Evolutionary conservation across 2,113 vertebrate genomes (phyloP).

Genomic region (Abramis brama): DNA sequence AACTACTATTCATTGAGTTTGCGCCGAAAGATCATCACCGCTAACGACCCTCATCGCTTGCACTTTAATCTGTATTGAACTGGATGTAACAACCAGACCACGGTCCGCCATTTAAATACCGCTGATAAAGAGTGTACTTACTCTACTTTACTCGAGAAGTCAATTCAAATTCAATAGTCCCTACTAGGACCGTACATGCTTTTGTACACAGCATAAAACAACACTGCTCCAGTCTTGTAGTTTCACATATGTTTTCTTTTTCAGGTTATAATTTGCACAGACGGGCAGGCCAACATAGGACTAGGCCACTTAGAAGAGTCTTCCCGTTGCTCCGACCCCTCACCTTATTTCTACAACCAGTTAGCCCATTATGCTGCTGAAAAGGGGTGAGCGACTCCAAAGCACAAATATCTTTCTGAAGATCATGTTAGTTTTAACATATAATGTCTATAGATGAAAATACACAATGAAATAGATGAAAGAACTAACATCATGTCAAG

Average conservation of each 20-base stretch:
- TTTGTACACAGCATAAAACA: neutral
- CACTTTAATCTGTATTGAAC: too few species aligned
- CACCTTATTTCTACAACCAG: slow-evolving; percentile 72
- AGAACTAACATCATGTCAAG: neutral
- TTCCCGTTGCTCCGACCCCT: slow-evolving; percentile 29
- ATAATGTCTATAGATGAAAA: neutral
- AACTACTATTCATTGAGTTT: neutral
- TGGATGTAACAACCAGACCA: too few species aligned
- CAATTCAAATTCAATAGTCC: too few species aligned
- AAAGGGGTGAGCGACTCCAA: slow-evolving; percentile 67
- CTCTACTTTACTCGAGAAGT: too few species aligned
- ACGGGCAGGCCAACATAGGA: slow-evolving; percentile 78
- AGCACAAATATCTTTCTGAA: neutral
- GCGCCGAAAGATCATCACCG: too few species aligned
- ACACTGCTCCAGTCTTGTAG: neutral
- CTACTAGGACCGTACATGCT: too few species aligned
- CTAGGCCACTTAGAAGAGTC: slow-evolving; percentile 72
- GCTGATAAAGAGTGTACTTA: too few species aligned
- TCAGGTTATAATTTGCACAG: slow-evolving; percentile 80
- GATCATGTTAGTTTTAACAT: neutral
- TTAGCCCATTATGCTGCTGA: slow-evolving; percentile 69
- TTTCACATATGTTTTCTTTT: neutral
- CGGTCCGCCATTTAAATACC: too few species aligned
- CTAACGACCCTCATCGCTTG: too few species aligned
- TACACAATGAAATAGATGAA: neutral